phyloP scores from a whole-genome alignment of 2,797 vertebrate species.

The Chaetodon trifasciatus region DNA sequence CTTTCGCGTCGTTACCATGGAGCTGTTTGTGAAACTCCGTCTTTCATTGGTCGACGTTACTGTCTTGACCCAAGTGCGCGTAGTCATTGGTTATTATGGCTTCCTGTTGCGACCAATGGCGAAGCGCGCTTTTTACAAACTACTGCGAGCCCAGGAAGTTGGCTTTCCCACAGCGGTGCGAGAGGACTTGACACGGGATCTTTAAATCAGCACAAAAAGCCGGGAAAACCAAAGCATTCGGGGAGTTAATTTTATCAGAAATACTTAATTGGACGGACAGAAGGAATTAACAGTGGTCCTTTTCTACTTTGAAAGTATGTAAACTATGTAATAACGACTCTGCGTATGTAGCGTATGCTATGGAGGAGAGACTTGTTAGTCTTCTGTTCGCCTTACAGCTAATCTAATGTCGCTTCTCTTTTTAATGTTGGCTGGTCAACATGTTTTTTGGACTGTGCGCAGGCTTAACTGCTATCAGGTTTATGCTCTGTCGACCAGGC shows the following conservation, averaged over 20 bases:
- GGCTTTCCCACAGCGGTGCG: constrained; percentile 24
- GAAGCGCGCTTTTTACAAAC: constrained; percentile 85
- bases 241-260: background rate
- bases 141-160: constrained; percentile 79
- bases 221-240: constrained; percentile 17
- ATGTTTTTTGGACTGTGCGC: background rate
- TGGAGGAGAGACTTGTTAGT: background rate
- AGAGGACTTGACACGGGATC: constrained; percentile 33
- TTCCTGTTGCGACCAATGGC: constrained; percentile 75
- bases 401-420: background rate
- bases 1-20: constrained; percentile 78
- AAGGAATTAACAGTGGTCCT: background rate
- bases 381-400: background rate
- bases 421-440: background rate
- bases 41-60: constrained; percentile 69
- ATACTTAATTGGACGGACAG: background rate
- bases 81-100: constrained; percentile 68
- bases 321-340: background rate
- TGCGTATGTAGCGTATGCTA: constrained; percentile 23
- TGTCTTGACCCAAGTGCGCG: background rate
- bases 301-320: constrained; percentile 36
- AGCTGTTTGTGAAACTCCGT: constrained; percentile 74
- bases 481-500: background rate
- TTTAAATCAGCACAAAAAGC: constrained; percentile 59
- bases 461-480: background rate